Base-by-base conservation (phyloP, 2,888 invertebrate genomes). In the Petrophora chlorosata region DNA sequence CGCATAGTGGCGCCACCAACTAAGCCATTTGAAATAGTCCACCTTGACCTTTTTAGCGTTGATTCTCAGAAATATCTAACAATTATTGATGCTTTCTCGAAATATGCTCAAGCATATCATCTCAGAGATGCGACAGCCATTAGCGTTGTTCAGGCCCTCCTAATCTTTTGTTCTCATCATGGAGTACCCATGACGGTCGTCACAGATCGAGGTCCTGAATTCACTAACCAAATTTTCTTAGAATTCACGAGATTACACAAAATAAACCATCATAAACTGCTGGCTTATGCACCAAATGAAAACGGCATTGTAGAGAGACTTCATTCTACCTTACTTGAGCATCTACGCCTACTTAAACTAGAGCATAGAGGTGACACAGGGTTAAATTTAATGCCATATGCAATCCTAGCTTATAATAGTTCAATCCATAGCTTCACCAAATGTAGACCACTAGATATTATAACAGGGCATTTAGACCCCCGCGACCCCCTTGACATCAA, bases 381-480 rank as follows among this genome's bases (percentile, higher is more conserved):
- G 2, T 12, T 40, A 2, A 36, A 42, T 8, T 3, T 36, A 10
- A 42, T 42, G 23, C 32, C 41, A 1, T 48, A 48, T 14, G 48
- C 48, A n/a, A 3, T 48, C n/a, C 9, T 48, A 23, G 48, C 26
- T 0, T 40, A 32, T 14, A 38, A 48, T n/a, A 48, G 38, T 25
- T 38, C 36, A 2, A 19, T 48, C 12, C 42, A 48, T 28, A 36
- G 36, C 5, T 36, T 36, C 5, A 36, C 26, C 3, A 26, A 36
- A 9, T 40, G 19, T 22, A 29, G 19, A 26, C 66, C 66, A 2
- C 26, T 52, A 5, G 65, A 70, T 1, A 3, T 70, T 3, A 47
- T 67, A 8, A 59, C 33, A 3, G 66, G 68, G 10, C 63, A 63
- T 12, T 43, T 48, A n/a, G 61, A 61, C 30, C 61, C 64, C 0